These are phyloP conservation scores for Pedetes capensis DNA, from an alignment of 2,113 vertebrate species.

Conservation along the genomic window DNA sequence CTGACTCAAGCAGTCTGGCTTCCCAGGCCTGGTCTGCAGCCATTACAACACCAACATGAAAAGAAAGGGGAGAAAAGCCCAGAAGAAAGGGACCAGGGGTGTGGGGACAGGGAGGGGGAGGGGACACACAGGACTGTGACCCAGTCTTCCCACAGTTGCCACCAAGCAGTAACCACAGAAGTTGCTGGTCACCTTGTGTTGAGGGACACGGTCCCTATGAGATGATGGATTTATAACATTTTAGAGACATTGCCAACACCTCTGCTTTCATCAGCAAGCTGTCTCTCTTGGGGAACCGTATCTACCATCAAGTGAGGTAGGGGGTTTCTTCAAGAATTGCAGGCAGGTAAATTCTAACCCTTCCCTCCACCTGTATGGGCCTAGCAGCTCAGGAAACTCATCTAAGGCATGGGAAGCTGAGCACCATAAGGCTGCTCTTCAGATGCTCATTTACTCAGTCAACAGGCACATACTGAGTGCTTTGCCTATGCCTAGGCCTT, in stretches of 20 bases:
- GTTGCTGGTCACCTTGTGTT: too few species aligned
- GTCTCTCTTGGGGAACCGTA: not conserved
- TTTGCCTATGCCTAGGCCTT: not conserved
- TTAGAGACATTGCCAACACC: not conserved
- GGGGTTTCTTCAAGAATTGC: accelerated
- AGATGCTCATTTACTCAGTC: not conserved
- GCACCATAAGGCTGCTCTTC: not conserved
- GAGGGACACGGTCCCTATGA: too few species aligned
- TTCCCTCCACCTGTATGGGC: not conserved
- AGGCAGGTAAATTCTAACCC: not conserved
- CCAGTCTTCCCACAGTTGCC: not conserved
- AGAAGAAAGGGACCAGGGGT: not conserved
- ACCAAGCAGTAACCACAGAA: too few species aligned
- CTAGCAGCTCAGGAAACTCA: not conserved
- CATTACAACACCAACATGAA: not conserved
- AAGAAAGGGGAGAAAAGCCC: not conserved
- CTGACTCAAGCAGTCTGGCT: not conserved
- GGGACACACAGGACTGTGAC: too few species aligned
- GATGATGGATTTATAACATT: too few species aligned
- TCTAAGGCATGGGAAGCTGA: not conserved
- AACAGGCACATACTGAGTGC: not conserved
- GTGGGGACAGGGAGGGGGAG: not conserved
- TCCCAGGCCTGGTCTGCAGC: not conserved
- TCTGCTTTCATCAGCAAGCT: not conserved
- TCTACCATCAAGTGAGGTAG: not conserved